Base-by-base conservation (phyloP, 30 jellyfish, hydroid and myxozoan species). In the Euphysa ruthae region DNA sequence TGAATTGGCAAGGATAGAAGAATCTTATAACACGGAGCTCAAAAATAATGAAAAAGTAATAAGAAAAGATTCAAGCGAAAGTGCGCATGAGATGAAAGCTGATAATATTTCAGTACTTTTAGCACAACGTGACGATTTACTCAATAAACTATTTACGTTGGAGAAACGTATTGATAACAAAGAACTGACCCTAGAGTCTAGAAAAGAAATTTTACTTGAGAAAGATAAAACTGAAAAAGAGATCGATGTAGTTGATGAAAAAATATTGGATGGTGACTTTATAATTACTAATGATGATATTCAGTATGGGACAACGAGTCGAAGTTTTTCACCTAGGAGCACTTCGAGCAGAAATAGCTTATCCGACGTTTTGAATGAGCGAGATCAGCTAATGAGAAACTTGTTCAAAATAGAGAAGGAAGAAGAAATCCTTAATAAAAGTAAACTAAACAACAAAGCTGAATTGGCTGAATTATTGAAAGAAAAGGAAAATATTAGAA, bases 321-420 rank as follows among this genome's bases (percentile, higher is more conserved):
- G 80, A 43, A 68, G 80, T 68, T 68, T 68, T 50, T 68, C 80
- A n/a, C 80, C 80, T 14, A 58, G 75, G 20, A 68, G 80, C 49
- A 68, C 80, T 0, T 68, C 80, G 32, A 68, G 80, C 32, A 19
- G 71, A 68, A 52, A 14, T 28, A 68, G 80, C 29, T 6, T 68
- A 0, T 30, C 75, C 2, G 43, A 21, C 1, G 74, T 43, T 4
- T 19, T 38, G 26, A 54, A 25, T 14, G 80, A 68, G 54, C 13
- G 80, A 43, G 80, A 68, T 8, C 74, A 68, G 26, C 29, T 68
- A 7, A 26, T 52, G 49, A 68, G 49, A 49, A 30, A 68, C 25
- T 22, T 68, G 10, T 68, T 68, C 49, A 31, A 43, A 0, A 20
- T 68, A 2, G 49, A 68, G 21, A 68, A 42, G 80, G 49, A 68